A percentile compares a stretch with the other conserved stretches of the same genome.
phyloP scores from a whole-genome alignment of 2,888 invertebrate genomes.

The Amiota minor region DNA sequence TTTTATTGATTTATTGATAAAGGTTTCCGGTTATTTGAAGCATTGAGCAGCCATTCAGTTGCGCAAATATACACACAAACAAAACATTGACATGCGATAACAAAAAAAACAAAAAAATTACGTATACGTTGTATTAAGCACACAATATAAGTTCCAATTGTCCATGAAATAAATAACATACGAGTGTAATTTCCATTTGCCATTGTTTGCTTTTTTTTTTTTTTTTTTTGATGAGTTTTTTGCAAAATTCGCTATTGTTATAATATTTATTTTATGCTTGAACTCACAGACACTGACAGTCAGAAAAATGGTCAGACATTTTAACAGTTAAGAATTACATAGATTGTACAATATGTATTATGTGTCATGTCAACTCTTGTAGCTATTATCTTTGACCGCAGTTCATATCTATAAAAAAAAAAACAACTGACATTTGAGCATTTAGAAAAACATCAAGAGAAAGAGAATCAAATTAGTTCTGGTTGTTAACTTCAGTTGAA shows the following conservation, averaged over 20 bases:
- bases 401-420: not conserved
- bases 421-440: not conserved
- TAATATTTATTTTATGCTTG: conserved; percentile 1
- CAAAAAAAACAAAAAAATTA: not conserved
- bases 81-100: not conserved
- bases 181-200: not conserved
- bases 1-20: no score
- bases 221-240: not conserved
- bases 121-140: conserved; percentile 45
- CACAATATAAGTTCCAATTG: conserved; percentile 66
- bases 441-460: no score
- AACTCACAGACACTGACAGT: not conserved
- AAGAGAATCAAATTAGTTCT: no score
- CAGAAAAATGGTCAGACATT: no score
- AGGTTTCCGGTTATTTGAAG: no score
- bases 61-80: not conserved
- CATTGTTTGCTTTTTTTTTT: not conserved
- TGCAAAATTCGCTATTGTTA: conserved; percentile 10
- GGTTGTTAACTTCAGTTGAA: no score
- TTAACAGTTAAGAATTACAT: no score
- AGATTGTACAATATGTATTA: no score
- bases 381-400: conserved; percentile 10
- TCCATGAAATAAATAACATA: conserved; percentile 5
- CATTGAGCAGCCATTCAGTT: not conserved
- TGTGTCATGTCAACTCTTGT: not conserved